A percentile compares a stretch with the other conserved stretches of the same genome.
These are phyloP conservation scores for Lagenorhynchus albirostris DNA, from an alignment of 2,113 vertebrate genomes.

Conservation along the genomic window DNA sequence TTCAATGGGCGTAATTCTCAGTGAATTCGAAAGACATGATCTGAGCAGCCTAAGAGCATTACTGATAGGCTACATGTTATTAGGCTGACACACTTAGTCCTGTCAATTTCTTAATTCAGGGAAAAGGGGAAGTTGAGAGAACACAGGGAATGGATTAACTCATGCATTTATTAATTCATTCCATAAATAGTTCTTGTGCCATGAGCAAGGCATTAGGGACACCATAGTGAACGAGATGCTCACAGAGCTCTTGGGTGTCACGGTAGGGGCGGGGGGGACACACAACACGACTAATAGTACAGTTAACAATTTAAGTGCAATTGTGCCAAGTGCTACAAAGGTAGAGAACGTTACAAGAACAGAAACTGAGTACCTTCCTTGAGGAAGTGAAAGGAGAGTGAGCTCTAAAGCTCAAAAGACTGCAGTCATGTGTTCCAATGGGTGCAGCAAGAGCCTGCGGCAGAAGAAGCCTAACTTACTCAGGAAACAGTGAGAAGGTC, in stretches of 20 bases:
- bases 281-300: neutral
- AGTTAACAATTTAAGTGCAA: neutral
- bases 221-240: neutral
- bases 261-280: neutral
- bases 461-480: neutral
- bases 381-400: neutral
- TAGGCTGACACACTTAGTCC: neutral
- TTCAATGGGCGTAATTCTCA: neutral
- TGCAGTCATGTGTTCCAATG: neutral
- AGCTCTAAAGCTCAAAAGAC: neutral
- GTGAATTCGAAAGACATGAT: neutral
- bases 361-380: neutral
- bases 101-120: neutral
- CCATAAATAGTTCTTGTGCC: neutral
- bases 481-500: neutral
- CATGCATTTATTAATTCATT: neutral
- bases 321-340: neutral
- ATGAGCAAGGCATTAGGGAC: neutral
- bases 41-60: neutral
- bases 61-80: neutral
- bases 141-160: neutral
- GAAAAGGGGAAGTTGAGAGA: neutral
- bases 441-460: neutral
- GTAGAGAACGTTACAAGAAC: neutral
- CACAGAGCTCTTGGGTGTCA: neutral